Evolutionary conservation across 1,140 invertebrate genomes (phyloP).

Genomic region (Charaxes varanes): DNA sequence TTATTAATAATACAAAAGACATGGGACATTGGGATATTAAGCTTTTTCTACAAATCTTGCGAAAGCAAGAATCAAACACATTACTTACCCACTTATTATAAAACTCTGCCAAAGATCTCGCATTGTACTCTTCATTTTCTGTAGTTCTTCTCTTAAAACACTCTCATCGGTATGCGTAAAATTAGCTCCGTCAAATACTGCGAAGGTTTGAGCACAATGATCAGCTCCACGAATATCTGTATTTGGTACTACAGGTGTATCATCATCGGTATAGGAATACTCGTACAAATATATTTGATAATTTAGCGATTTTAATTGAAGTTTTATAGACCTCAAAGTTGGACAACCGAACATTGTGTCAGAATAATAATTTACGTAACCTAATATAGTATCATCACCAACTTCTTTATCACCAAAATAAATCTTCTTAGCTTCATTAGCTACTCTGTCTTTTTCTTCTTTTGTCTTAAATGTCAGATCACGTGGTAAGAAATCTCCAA

Average conservation of each 20-base stretch:
- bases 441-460: constrained; percentile 23
- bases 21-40: too few species aligned
- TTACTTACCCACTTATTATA: too few species aligned
- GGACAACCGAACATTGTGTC: constrained; percentile 39
- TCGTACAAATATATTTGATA: constrained; percentile 43
- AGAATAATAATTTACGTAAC: constrained; percentile 38
- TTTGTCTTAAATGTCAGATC: constrained; percentile 36
- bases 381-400: constrained; percentile 25
- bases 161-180: too few species aligned
- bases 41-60: too few species aligned
- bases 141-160: too few species aligned
- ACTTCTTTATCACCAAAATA: constrained; percentile 32
- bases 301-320: constrained; percentile 30
- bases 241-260: constrained; percentile 23
- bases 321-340: constrained; percentile 26
- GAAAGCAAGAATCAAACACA: too few species aligned
- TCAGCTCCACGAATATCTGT: constrained; percentile 27
- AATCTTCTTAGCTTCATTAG: constrained; percentile 26
- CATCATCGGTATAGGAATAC: constrained; percentile 31
- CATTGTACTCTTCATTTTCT: too few species aligned
- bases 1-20: too few species aligned
- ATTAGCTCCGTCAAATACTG: constrained; percentile 24
- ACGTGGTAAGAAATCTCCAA: constrained; percentile 39
- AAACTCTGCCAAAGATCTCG: too few species aligned
- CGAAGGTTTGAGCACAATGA: constrained; percentile 31